phyloP scores from a whole-genome alignment of 2,113 vertebrate species.

The Alligator mississippiensis region DNA sequence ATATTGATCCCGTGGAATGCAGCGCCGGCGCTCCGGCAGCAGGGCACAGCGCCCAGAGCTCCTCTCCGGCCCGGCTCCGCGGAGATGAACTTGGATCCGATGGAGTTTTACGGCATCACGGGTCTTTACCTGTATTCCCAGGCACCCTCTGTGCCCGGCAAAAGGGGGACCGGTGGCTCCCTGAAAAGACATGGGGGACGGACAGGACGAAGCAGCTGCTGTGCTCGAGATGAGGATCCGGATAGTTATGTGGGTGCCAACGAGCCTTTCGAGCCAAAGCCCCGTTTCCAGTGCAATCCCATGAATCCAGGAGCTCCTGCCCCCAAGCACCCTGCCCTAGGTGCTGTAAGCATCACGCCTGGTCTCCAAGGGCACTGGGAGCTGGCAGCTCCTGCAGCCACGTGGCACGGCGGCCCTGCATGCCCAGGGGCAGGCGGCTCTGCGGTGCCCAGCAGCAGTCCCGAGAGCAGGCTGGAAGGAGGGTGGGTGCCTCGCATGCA shows the following conservation, averaged over 20 bases:
- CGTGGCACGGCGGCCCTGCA: too few species aligned
- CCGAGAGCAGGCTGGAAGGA: not conserved
- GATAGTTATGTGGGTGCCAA: too few species aligned
- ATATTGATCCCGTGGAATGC: conserved; percentile 79
- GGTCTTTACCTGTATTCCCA: not conserved
- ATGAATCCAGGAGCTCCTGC: too few species aligned
- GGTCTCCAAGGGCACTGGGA: too few species aligned
- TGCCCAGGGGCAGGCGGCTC: too few species aligned
- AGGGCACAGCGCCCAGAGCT: conserved; percentile 33
- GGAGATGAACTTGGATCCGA: not conserved
- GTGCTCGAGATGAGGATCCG: not conserved
- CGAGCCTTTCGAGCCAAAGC: not conserved
- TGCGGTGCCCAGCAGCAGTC: too few species aligned
- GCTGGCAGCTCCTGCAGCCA: too few species aligned
- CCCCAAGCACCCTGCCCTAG: not conserved
- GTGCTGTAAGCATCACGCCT: not conserved
- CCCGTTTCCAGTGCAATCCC: not conserved
- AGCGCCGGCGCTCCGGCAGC: conserved; percentile 49
- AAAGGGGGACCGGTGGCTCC: not conserved
- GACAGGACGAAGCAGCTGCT: not conserved
- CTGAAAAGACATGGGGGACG: not conserved
- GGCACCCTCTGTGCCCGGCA: not conserved
- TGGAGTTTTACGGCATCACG: not conserved
- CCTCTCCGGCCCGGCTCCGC: not conserved
- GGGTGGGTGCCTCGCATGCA: not conserved